Evolutionary conservation across 1,140 invertebrate species (phyloP), one percentile per base, ranked within the genome.

Genomic region (Megalopta genalis): DNA sequence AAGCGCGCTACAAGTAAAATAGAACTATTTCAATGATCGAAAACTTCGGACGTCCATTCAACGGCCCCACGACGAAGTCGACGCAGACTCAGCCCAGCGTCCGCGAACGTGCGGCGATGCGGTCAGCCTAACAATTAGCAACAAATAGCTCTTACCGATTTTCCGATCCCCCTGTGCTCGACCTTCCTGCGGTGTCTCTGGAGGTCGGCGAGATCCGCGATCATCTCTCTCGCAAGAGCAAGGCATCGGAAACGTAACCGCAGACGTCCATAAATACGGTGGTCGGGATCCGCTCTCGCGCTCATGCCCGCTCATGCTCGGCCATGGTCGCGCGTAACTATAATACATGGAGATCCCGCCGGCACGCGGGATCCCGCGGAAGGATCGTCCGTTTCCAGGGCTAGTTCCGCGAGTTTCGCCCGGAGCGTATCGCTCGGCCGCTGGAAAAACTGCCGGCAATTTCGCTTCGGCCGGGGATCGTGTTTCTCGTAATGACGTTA

Each of bases 401-500:
- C n/a, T 79, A 62, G 62, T 76, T 80, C 74, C 77, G 66, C 75
- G 82, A 77, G 49, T 42, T 71, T 37, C 54, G 66, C 65, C 74
- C 59, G 67, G 7, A 46, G 82, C 65, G 67, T 54, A 2, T 69
- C 49, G 57, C 42, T 74, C 54, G 77, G 76, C 9, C 23, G 57
- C 52, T 71, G 64, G 73, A 80, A 86, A 83, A 87, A 78, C 74
- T 84, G 62, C 65, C 63, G 67, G 71, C 74, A 86, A 84, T 87
- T 86, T 87, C 73, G 70, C 77, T 79, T 69, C 52, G 54, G 71
- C 59, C 49, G 52, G 67, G 49, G 76, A 75, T 84, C 82, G 86
- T 77, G 78, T 87, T 88, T 82, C 79, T 86, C 73, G 75, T 87
- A 88, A 88, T 81, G 79, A 85, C 63, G 86, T 86, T 81, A 86